Base-by-base conservation (phyloP, 2,888 invertebrate species). In the Meloe dianella region DNA sequence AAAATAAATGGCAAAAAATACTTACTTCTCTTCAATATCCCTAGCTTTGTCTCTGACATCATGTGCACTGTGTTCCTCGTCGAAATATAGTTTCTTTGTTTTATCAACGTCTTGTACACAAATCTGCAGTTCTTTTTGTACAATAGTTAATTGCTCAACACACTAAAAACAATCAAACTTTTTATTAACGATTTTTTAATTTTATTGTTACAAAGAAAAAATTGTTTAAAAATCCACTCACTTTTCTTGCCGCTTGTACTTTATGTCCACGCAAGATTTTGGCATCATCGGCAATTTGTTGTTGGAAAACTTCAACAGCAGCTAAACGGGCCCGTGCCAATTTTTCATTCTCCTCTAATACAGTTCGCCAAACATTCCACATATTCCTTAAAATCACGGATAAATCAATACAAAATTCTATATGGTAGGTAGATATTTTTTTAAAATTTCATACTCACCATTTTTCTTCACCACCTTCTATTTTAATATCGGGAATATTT, bases 361-460 rank as follows among this genome's bases (percentile, higher is more conserved):
- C 95, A 0, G 95, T 94, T 72, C 96, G 89, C 97, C 97, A 98
- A n/a, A 97, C 96, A 80, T 94, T 94, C 93, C 95, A 95, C 90
- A 97, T 95, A 81, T 97, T 96, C 94, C 97, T 97, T 61, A n/a
- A 24, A 6, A 17, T 24, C 22, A 2, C 9, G 6, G 4, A 20
- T 9, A 17, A 32, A 30, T 30, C 29, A 57, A 32, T 57, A n/a
- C n/a, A n/a, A n/a, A n/a, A n/a, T n/a, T n/a, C n/a, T n/a, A n/a
- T n/a, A n/a, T n/a, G n/a, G n/a, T n/a, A 57, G 22, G 22, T 27
- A 14, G 0, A 57, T 9, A 14, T 8, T 9, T 12, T 27, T 27
- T 8, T 41, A 41, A n/a, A 41, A 2, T n/a, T 66, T 12, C 2
- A 10, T 27, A 83, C 88, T 87, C 83, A 94, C 95, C 95, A 95